These are phyloP conservation scores for Chaetodon trifasciatus DNA, from an alignment of 2,797 vertebrate species.

Conservation along the genomic window DNA sequence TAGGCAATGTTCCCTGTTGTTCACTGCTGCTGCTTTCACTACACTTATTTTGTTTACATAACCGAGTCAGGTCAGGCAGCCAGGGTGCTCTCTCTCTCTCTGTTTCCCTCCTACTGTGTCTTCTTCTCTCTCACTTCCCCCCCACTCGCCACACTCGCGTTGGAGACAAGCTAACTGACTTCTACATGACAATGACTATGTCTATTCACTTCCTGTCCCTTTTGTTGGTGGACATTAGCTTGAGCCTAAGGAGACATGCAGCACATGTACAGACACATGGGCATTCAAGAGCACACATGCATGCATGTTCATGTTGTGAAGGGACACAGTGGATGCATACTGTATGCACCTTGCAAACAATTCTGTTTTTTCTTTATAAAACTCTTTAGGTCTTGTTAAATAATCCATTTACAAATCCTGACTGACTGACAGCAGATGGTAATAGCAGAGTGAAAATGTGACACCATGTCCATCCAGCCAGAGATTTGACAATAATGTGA, in stretches of 20 bases:
- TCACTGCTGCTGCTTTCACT: slow-evolving; percentile 62
- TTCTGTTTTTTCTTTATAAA: neutral
- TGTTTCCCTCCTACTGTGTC: slow-evolving; percentile 8
- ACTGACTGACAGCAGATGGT: slow-evolving; percentile 17
- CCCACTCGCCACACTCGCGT: neutral
- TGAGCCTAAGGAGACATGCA: slow-evolving; percentile 27
- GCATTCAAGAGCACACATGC: slow-evolving; percentile 15
- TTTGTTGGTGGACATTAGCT: slow-evolving; percentile 18
- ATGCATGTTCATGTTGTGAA: neutral
- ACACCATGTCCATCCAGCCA: slow-evolving; percentile 14
- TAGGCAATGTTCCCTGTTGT: slow-evolving; percentile 73
- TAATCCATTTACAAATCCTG: neutral
- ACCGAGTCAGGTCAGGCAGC: slow-evolving; percentile 69
- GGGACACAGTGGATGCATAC: neutral
- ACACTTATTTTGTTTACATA: slow-evolving; percentile 79
- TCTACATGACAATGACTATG: slow-evolving; percentile 17
- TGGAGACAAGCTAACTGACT: slow-evolving; percentile 29
- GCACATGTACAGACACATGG: slow-evolving; percentile 27
- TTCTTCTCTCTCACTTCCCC: neutral
- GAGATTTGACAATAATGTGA: slow-evolving; percentile 22
- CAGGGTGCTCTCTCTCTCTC: slow-evolving; percentile 22
- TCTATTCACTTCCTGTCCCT: slow-evolving; percentile 11
- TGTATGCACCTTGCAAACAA: neutral
- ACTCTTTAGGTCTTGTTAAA: neutral
- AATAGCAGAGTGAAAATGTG: slow-evolving; percentile 6